phyloP scores from a whole-genome alignment of 2,888 invertebrate genomes.

The Cantharis rufa region DNA sequence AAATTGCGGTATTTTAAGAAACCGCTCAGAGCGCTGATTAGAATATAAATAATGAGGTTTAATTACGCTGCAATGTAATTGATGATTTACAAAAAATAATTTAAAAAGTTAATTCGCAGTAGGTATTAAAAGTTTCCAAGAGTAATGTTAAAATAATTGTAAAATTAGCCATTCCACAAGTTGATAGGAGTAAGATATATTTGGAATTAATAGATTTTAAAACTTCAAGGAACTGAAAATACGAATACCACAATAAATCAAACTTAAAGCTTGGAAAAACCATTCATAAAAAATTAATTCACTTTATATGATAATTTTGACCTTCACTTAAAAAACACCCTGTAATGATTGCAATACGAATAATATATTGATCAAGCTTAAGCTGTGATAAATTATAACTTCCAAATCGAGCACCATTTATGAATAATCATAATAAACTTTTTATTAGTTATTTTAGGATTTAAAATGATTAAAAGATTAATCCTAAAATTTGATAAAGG shows the following conservation, averaged over 20 bases:
- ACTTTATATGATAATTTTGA: not conserved
- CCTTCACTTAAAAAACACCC: not conserved
- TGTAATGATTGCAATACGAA: not conserved
- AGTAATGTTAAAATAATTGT: not conserved
- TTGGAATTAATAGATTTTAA: not conserved
- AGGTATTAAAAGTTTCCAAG: not conserved
- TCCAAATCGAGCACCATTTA: not conserved
- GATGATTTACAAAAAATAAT: not conserved
- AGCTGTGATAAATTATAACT: not conserved
- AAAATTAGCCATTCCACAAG: not conserved
- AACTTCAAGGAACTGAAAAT: not conserved
- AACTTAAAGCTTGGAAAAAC: not conserved
- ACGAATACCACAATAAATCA: not conserved
- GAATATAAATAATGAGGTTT: not conserved
- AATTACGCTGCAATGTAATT: not conserved
- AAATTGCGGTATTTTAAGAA: not conserved
- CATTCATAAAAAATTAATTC: not conserved
- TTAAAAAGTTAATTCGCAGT: not conserved
- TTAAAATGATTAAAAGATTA: not conserved
- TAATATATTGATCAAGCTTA: not conserved
- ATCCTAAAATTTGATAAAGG: conserved; percentile 15
- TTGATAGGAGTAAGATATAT: not conserved
- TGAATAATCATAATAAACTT: not conserved
- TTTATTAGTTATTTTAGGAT: not conserved
- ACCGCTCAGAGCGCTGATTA: not conserved